These are phyloP conservation scores for Sturnira hondurensis DNA, from an alignment of 2,113 vertebrate species.

Conservation along the genomic window DNA sequence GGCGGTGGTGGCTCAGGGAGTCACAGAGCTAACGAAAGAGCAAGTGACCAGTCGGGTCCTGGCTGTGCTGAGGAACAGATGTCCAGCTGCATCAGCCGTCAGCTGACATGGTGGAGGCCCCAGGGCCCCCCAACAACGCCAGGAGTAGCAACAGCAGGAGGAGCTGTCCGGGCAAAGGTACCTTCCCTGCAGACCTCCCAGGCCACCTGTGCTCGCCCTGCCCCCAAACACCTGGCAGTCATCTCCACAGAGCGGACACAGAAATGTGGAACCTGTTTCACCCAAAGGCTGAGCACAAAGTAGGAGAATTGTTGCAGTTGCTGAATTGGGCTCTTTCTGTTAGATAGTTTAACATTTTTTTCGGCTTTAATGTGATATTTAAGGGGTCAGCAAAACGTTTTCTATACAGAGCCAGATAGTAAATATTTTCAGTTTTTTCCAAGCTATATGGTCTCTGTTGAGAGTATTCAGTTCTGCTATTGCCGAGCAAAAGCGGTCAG, in stretches of 20 bases:
- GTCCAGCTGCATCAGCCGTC: not conserved
- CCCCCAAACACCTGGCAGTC: not conserved
- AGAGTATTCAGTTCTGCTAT: not conserved
- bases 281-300: not conserved
- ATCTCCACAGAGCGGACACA: not conserved
- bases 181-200: not conserved
- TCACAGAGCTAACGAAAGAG: not conserved
- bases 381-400: not conserved
- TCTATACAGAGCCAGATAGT: not conserved
- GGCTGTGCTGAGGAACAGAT: not conserved
- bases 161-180: not conserved
- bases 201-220: not conserved
- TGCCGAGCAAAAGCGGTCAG: not conserved
- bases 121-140: fast-evolving
- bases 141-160: not conserved
- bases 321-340: not conserved
- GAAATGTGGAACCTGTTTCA: not conserved
- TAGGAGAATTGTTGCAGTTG: not conserved
- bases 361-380: not conserved
- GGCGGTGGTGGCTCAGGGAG: not conserved
- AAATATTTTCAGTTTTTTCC: not conserved
- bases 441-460: not conserved
- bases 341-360: not conserved
- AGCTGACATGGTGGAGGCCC: not conserved
- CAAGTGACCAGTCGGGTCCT: not conserved